Base-by-base conservation (phyloP, 2,888 invertebrate genomes). In the Limnephilus lunatus region DNA sequence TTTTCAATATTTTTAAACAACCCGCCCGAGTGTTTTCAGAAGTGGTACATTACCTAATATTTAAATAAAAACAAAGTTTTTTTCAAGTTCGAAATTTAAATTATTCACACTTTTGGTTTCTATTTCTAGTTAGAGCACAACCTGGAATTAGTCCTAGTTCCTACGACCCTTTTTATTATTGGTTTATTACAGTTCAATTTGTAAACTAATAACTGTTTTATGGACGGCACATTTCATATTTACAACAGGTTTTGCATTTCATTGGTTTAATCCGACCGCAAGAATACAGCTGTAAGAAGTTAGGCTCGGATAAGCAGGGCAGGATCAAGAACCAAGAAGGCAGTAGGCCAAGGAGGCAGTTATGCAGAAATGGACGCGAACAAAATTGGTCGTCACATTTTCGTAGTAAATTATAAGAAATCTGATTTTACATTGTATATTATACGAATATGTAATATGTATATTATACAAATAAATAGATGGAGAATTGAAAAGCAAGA, bases 261-360 rank as follows among this genome's bases (percentile, higher is more conserved):
- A 86, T 86, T 86, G 35, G 86, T 86, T 86, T 86, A 86, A 86
- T 35, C 48, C 86, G 86, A 86, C 86, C 86, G 12, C 86, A 86
- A 44, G 44, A 68, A 68, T 68, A 86, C 86, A 86, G 86, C 86
- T 86, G 86, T 86, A 86, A 30, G 39, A 39, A 44, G 12, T 32
- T 68, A 25, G 19, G 7, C 25, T 68, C 68, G 25, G 25, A 68
- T 25, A 19, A 68, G n/a, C 68, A 68, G 68, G 68, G 68, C 1
- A 2, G 68, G 68, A 68, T 25, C 9, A n/a, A 53, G 53, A 53
- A 68, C 25, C 9, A 68, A 53, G 19, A 53, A 68, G 9, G 68
- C 25, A n/a, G 5, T 68, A 2, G 2, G 9, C 68, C 1, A 68
- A 1, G 32, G 32, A 32, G 32, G 32, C 32, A 32, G 2, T 25